Conservation (phyloP, 2,113 vertebrate genomes). For the Brevimyrus niger region DNA sequence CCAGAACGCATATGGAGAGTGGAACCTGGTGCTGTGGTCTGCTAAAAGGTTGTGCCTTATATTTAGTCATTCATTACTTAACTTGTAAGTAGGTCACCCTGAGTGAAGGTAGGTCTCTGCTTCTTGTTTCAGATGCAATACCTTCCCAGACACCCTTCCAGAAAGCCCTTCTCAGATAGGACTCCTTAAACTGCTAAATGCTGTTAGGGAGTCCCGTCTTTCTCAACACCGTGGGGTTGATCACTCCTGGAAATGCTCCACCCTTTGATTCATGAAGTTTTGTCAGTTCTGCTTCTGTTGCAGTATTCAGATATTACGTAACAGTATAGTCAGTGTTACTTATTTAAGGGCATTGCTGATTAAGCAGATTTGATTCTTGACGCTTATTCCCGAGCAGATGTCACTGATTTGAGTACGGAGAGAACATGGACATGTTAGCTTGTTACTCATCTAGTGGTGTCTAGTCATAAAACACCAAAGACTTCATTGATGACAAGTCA, state of each 20-base stretch:
- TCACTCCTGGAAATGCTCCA: background rate
- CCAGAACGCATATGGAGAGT: background rate
- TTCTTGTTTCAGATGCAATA: background rate
- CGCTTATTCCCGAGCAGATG: background rate
- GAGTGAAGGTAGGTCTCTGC: background rate
- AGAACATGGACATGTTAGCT: background rate
- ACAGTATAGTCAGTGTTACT: background rate
- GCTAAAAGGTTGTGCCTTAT: background rate
- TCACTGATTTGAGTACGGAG: background rate
- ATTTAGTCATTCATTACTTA: background rate
- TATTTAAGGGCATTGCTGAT: background rate
- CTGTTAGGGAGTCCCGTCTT: background rate
- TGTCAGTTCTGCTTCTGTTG: background rate
- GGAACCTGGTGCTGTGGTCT: background rate
- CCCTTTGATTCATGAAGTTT: background rate
- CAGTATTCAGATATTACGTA: background rate
- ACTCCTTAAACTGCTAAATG: background rate
- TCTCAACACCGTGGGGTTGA: background rate
- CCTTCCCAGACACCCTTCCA: background rate
- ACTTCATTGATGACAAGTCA: background rate
- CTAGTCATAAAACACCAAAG: background rate
- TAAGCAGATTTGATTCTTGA: background rate
- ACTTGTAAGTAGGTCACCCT: background rate
- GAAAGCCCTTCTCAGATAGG: background rate
- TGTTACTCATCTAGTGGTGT: background rate